Conservation (phyloP, 2,797 vertebrate species). For the Rhinichthys osculus region DNA sequence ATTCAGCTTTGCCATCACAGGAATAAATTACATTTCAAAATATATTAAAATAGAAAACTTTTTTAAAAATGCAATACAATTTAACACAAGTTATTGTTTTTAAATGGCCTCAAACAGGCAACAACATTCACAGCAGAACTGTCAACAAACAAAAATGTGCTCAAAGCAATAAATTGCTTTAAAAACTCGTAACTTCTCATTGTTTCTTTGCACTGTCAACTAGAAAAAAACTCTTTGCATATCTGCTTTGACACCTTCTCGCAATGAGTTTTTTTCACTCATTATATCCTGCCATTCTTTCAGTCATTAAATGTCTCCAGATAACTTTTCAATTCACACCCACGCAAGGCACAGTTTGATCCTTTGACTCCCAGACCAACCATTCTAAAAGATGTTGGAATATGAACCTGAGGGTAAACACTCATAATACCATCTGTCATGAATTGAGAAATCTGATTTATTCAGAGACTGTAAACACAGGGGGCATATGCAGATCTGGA, state of each 20-base stretch:
- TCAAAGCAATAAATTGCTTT: not conserved
- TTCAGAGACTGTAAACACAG: constrained; percentile 1
- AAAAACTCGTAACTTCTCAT: not conserved
- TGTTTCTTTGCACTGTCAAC: not conserved
- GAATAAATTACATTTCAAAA: not conserved
- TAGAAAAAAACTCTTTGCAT: not conserved
- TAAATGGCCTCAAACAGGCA: not conserved
- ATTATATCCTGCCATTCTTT: constrained; percentile 37
- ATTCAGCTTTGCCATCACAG: not conserved
- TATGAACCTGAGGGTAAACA: constrained; percentile 28
- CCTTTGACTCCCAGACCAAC: constrained; percentile 37
- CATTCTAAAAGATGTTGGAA: constrained; percentile 33
- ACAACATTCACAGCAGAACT: not conserved
- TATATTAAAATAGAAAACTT: too few relatives aligned
- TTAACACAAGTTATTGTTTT: not conserved
- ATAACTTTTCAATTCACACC: constrained; percentile 44
- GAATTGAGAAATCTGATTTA: constrained; percentile 16
- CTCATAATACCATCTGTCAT: constrained; percentile 44
- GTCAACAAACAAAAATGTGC: not conserved
- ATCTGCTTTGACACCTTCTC: constrained; percentile 16
- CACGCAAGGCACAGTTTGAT: constrained; percentile 22
- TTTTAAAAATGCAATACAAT: not conserved
- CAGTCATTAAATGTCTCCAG: constrained; percentile 17
- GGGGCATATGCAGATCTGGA: not conserved
- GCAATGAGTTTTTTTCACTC: constrained; percentile 1